A percentile compares a stretch with the other conserved stretches of the same genome.
These are phyloP conservation scores for Trochalopteron elliotii DNA, from an alignment of 2,113 vertebrate genomes.

Conservation along the genomic window DNA sequence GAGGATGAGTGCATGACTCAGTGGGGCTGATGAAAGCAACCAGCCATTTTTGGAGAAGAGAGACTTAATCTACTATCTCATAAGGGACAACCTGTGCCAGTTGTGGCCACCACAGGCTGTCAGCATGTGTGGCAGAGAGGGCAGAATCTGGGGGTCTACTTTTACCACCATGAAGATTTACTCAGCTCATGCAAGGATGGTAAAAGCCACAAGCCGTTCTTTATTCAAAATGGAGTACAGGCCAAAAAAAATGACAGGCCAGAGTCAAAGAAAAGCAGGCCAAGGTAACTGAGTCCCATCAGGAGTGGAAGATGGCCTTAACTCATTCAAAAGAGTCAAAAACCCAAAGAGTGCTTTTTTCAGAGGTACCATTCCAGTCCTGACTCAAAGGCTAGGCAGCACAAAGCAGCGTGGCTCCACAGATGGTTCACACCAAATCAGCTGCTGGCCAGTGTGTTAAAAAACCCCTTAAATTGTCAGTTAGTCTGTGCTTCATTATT, in stretches of 20 bases:
- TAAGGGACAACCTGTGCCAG: background rate
- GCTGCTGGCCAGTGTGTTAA: constrained; percentile 16
- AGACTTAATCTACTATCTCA: background rate
- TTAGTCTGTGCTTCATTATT: constrained; percentile 54
- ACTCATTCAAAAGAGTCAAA: background rate
- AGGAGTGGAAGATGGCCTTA: background rate
- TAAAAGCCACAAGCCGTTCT: background rate
- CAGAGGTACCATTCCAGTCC: background rate
- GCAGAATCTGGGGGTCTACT: background rate
- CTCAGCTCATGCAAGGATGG: background rate
- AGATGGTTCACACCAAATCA: constrained; percentile 37
- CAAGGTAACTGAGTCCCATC: background rate
- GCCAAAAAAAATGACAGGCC: background rate
- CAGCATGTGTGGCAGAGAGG: background rate
- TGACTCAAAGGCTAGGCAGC: constrained; percentile 7
- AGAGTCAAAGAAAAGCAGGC: background rate
- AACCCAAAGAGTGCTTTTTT: background rate
- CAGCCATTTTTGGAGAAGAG: background rate
- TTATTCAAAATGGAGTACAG: background rate
- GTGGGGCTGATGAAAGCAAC: background rate
- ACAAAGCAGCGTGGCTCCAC: background rate
- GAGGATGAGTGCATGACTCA: background rate
- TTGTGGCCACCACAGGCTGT: background rate
- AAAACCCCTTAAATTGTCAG: background rate
- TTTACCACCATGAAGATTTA: background rate